Evolutionary conservation across 2,888 invertebrate species (phyloP).

Genomic region (Polyommatus iphigenia): DNA sequence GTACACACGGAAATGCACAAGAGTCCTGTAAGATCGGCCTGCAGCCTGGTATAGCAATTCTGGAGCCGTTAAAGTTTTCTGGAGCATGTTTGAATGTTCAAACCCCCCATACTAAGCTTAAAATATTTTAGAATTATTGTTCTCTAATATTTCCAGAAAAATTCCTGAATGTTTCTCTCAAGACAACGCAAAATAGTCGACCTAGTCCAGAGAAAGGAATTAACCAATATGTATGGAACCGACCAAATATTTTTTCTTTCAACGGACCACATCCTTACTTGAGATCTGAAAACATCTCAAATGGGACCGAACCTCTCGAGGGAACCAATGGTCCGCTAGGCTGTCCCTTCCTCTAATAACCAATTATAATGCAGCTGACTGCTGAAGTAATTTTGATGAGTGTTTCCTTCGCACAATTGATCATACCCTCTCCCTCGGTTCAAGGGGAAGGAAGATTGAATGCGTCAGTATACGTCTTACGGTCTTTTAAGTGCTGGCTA

Average conservation of each 20-base stretch:
- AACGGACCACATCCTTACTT: neutral
- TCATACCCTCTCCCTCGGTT: neutral
- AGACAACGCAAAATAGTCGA: no score
- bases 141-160: no score
- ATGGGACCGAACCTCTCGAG: neutral
- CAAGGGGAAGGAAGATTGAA: neutral
- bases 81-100: no score
- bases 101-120: no score
- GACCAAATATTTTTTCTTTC: neutral
- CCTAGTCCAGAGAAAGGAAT: no score
- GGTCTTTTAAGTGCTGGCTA: neutral
- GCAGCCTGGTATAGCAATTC: no score
- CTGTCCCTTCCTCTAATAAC: neutral
- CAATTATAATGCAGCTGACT: neutral
- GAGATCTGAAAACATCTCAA: neutral
- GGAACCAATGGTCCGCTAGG: neutral
- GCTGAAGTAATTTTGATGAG: neutral
- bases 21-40: no score
- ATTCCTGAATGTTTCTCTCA: no score
- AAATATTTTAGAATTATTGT: no score
- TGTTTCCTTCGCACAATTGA: conserved; percentile 1
- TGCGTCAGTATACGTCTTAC: neutral
- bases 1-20: no score
- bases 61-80: no score
- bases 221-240: no score